phyloP scores from a whole-genome alignment of 2,113 vertebrate species.

The Caretta caretta region DNA sequence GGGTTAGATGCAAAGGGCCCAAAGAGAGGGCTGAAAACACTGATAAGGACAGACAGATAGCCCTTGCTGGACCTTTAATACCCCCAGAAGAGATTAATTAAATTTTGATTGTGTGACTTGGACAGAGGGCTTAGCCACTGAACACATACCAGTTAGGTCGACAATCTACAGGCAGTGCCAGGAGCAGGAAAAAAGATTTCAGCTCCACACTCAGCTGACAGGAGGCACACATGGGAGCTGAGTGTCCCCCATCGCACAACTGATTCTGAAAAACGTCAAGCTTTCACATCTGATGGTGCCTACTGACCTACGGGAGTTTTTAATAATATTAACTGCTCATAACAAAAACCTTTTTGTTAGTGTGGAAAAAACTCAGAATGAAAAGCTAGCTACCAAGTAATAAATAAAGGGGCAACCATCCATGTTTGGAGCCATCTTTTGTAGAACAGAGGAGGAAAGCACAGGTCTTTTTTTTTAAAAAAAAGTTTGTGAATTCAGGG shows the following conservation, averaged over 20 bases:
- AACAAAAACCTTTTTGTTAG: constrained; percentile 13
- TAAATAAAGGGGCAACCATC: background rate
- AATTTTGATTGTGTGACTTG: background rate
- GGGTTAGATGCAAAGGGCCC: background rate
- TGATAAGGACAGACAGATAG: background rate
- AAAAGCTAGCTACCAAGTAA: background rate
- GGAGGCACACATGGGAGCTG: background rate
- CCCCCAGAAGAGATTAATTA: background rate
- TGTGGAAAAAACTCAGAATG: background rate
- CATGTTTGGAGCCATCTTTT: background rate
- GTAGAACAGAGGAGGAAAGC: background rate
- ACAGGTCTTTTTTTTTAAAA: background rate
- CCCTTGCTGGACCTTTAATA: background rate
- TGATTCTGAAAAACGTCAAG: background rate
- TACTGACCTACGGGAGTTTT: background rate
- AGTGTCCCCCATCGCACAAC: background rate
- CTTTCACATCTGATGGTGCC: fast-evolving
- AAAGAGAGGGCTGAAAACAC: background rate
- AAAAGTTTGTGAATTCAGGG: fast-evolving
- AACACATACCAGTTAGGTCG: background rate
- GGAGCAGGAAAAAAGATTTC: background rate
- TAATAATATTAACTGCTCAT: background rate
- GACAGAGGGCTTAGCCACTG: background rate
- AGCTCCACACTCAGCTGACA: background rate
- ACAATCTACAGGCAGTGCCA: background rate